A percentile compares a stretch with the other conserved stretches of the same genome.
phyloP scores from a whole-genome alignment of 2,888 invertebrate species.

The Hylaea fasciaria region DNA sequence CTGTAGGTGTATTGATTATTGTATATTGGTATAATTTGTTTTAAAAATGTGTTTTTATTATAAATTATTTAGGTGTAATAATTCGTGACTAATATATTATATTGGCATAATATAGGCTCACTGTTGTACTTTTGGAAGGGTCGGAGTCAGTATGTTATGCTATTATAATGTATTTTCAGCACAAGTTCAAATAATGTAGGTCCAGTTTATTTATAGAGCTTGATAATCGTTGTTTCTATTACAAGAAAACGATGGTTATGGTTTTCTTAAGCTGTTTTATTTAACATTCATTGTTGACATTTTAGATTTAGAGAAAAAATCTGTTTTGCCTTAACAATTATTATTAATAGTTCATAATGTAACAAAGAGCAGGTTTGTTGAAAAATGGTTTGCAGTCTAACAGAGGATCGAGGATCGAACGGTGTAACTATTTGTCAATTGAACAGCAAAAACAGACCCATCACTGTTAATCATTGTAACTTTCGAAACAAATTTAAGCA shows the following conservation, averaged over 20 bases:
- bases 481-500: constrained; percentile 92
- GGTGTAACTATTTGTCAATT: constrained; percentile 81
- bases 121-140: constrained; percentile 41
- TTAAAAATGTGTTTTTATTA: constrained; percentile 80
- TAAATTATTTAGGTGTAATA: constrained; percentile 80
- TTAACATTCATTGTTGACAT: constrained; percentile 84
- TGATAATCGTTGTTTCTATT: constrained; percentile 65
- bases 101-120: constrained; percentile 66
- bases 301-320: constrained; percentile 81
- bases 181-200: constrained; percentile 84
- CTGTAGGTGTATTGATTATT: constrained; percentile 84
- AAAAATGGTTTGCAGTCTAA: constrained; percentile 74
- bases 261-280: constrained; percentile 79
- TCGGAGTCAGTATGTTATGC: constrained; percentile 59
- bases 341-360: constrained; percentile 80
- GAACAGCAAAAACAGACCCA: constrained; percentile 76
- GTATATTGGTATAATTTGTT: constrained; percentile 83
- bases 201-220: constrained; percentile 82
- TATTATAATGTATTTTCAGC: constrained; percentile 72
- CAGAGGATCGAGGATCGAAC: constrained; percentile 68
- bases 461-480: constrained; percentile 86
- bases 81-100: constrained; percentile 69
- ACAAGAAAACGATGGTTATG: constrained; percentile 61
- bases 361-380: constrained; percentile 79
- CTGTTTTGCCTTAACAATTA: constrained; percentile 81